Base-by-base conservation (phyloP, 2,888 invertebrate genomes). In the Ceramica pisi region DNA sequence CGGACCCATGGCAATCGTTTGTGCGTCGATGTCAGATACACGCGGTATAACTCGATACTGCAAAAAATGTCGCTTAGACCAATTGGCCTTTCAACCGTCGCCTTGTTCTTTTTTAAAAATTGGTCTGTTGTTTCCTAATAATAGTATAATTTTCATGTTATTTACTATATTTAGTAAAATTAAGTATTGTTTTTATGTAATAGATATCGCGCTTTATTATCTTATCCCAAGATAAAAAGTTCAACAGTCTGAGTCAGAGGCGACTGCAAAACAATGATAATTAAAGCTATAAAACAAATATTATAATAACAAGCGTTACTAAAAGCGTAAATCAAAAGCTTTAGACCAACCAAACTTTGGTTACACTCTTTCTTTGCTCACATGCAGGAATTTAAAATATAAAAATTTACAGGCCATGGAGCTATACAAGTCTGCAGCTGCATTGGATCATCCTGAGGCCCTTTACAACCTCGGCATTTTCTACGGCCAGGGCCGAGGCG, bases 381-480 rank as follows among this genome's bases (percentile, higher is more conserved):
- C 19, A 31, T 21, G 19, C 46, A 19, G 46, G 14, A 21, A 55
- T n/a, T n/a, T 35, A 44, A 35, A n/a, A 51, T 46, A 41, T 67
- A 0, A 12, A 46, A 8, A 38, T 57, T 82, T 26, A 48, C 86
- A 97, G 97, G 98, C 98, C 61, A 97, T 97, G 90, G 96, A 97
- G 87, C 95, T 97, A 88, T 98, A 97, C 87, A 93, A 95, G 75
- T 92, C 96, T 71, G 98, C 97, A 53, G 97, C 97, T 23, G 94
- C 96, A 14, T 90, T 96, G 64, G 97, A 97, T 48, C 97, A 98
- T 87, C 95, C 97, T 3, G 96, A 96, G 76, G 97, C 98, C 0
- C 95, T 97, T 85, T 98, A 97, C 89, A 98, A 98, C 88, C 94
- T 98, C 65, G 97, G 97, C 4, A 96, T 97, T 61, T 97, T 97